phyloP scores from a whole-genome alignment of 64 coral and sea anemone species.

The Montipora foliosa region DNA sequence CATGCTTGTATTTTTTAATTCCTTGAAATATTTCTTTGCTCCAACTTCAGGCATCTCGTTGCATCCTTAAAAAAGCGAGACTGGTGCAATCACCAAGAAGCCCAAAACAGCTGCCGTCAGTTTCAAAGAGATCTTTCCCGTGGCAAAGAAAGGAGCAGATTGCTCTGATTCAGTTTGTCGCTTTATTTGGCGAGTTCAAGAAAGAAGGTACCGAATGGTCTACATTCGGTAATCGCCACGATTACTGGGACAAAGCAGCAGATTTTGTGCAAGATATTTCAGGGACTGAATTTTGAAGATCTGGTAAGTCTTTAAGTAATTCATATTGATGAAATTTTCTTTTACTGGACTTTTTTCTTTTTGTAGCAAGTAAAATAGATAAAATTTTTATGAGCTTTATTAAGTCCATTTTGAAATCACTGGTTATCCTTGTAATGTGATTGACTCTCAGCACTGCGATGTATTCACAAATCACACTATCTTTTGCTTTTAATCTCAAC shows the following conservation, averaged over 20 bases:
- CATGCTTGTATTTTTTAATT: no score
- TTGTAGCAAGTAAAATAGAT: no score
- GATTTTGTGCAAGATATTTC: conserved; percentile 12
- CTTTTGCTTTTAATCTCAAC: no score
- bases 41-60: neutral
- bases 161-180: neutral
- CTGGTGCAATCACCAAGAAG: neutral
- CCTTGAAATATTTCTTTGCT: no score
- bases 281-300: conserved; percentile 2
- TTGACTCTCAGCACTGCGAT: no score
- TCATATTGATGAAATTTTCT: neutral
- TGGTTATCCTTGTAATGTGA: no score
- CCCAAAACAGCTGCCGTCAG: neutral
- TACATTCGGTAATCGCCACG: neutral
- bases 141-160: conserved; percentile 1
- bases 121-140: neutral
- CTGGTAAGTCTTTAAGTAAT: neutral
- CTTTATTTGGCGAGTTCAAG: conserved; percentile 15
- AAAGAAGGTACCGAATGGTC: conserved; percentile 25
- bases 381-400: no score
- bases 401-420: no score
- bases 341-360: no score
- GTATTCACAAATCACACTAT: no score
- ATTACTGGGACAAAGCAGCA: neutral
- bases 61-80: neutral